Evolutionary conservation across 2,888 invertebrate species (phyloP).

Genomic region (Perdita meconis): DNA sequence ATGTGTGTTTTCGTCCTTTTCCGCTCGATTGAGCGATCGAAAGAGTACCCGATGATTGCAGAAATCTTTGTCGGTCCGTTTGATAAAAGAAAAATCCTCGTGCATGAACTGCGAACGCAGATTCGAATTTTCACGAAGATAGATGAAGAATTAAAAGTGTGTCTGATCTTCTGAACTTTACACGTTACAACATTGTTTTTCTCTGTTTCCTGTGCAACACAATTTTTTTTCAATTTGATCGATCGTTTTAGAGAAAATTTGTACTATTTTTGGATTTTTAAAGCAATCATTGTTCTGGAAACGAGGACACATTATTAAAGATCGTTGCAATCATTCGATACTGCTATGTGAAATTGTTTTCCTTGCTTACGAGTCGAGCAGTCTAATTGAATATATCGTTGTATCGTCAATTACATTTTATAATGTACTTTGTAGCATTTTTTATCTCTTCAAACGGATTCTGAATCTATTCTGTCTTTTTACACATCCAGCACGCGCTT

Average conservation of each 20-base stretch:
- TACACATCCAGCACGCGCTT: slow-evolving; percentile 53
- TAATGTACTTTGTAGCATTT: slow-evolving; percentile 53
- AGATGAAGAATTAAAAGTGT: no score
- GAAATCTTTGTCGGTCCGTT: background rate
- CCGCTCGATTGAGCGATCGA: background rate
- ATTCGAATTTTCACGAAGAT: no score
- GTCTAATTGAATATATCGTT: slow-evolving; percentile 41
- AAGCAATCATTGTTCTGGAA: no score
- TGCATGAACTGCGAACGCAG: no score
- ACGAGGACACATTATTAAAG: no score
- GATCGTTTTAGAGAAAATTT: no score
- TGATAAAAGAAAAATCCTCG: no score
- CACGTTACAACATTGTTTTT: no score
- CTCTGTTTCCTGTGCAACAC: no score
- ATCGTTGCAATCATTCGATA: slow-evolving; percentile 14
- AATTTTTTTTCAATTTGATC: no score
- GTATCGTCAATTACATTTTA: slow-evolving; percentile 57
- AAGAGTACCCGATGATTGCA: slow-evolving; percentile 8
- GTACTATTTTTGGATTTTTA: no score
- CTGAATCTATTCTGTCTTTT: slow-evolving; percentile 54
- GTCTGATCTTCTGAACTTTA: no score
- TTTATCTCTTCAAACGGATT: slow-evolving; percentile 45
- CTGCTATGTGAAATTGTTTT: background rate
- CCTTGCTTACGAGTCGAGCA: slow-evolving; percentile 4
- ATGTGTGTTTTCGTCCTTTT: background rate